phyloP scores from a whole-genome alignment of 2,888 invertebrate species.

The Oligia strigilis region DNA sequence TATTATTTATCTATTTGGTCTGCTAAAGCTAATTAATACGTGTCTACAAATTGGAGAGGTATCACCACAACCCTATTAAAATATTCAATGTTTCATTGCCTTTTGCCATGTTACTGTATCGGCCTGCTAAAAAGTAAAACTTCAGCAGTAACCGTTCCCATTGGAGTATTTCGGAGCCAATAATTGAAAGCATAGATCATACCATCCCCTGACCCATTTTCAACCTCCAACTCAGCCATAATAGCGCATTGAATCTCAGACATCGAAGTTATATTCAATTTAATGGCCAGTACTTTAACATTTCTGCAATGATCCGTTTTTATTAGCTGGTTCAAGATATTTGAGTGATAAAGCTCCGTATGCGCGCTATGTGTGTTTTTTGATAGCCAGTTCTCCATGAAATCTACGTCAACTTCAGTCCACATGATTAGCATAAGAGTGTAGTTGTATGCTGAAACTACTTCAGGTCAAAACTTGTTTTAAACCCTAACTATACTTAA shows the following conservation, averaged over 20 bases:
- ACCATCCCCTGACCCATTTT: constrained; percentile 32
- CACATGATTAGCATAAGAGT: constrained; percentile 30
- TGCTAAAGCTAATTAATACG: neutral
- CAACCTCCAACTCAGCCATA: constrained; percentile 15
- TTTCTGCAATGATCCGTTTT: constrained; percentile 14
- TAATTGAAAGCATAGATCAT: constrained; percentile 40
- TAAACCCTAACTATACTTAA: constrained; percentile 34
- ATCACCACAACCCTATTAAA: neutral
- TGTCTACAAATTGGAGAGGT: neutral
- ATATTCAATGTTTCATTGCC: neutral
- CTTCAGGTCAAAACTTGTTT: constrained; percentile 27
- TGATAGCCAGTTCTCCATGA: constrained; percentile 3
- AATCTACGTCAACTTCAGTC: constrained; percentile 13
- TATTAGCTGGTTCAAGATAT: neutral
- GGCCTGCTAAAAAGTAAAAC: constrained; percentile 2
- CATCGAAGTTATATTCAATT: constrained; percentile 38
- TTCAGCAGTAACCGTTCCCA: neutral
- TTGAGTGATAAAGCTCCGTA: neutral
- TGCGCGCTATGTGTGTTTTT: neutral
- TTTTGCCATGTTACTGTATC: neutral
- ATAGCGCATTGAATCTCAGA: constrained; percentile 33
- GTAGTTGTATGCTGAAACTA: constrained; percentile 30
- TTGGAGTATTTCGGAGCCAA: constrained; percentile 1
- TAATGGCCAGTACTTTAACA: constrained; percentile 24
- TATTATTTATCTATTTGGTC: neutral